A percentile compares a stretch with the other conserved stretches of the same genome.
These are phyloP conservation scores for Tenualosa thibaudeaui DNA, from an alignment of 2,797 vertebrate genomes.

Conservation along the genomic window DNA sequence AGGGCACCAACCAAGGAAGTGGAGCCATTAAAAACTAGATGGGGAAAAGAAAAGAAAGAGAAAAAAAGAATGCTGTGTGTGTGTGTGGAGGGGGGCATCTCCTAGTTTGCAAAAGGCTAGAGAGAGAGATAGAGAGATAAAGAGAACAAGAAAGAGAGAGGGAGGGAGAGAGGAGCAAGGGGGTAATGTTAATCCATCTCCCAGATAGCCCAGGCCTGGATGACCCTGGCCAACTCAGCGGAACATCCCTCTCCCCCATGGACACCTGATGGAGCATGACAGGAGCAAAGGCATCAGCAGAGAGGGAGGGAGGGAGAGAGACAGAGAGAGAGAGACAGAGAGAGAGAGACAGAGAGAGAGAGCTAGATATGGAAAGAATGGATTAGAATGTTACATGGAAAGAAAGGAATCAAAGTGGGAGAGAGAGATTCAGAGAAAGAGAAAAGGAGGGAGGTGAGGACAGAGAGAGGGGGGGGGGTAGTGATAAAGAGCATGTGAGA, in stretches of 20 bases:
- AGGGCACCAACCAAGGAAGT: conserved; percentile 13
- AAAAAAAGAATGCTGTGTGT: not conserved
- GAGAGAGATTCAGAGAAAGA: not conserved
- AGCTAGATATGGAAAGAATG: not conserved
- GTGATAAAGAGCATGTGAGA: not conserved
- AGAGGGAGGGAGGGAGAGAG: not conserved
- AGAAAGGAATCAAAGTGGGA: not conserved
- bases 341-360: not conserved
- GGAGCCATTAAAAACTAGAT: conserved; percentile 22
- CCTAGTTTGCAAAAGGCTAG: not conserved
- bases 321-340: not conserved
- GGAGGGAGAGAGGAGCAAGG: not conserved
- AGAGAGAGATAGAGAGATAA: not conserved
- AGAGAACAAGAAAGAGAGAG: not conserved
- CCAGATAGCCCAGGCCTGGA: conserved; percentile 16
- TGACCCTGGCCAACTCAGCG: conserved; percentile 20
- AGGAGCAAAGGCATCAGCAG: not conserved
- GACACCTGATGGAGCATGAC: conserved; percentile 32
- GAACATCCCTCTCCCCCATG: conserved; percentile 26
- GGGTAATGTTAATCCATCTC: conserved; percentile 20
- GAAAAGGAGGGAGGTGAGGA: not conserved
- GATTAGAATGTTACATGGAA: too few species aligned
- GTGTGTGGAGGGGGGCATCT: not conserved
- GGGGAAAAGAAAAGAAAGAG: not conserved
- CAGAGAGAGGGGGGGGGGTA: not conserved